Percentiles rank a stretch among this genome's conserved stretches.
These are phyloP conservation scores for Trinorchestia longiramus DNA, from an alignment of 1,140 invertebrate genomes.

Conservation along the genomic window DNA sequence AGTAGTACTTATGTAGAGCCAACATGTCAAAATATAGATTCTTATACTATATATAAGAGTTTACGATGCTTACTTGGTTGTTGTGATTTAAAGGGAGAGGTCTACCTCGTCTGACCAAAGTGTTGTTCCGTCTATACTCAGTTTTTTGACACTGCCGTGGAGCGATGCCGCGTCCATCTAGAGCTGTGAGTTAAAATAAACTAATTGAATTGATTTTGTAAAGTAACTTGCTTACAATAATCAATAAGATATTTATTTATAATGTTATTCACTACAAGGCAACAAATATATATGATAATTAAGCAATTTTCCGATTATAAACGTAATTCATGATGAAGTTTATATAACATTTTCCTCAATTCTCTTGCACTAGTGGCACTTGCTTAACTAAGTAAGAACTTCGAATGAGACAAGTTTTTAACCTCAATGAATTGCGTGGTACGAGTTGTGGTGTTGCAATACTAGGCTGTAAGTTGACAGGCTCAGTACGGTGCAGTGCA, in stretches of 20 bases:
- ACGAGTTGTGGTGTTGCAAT: too few species aligned
- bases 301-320: not conserved
- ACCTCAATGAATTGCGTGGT: too few species aligned
- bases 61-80: slow-evolving; percentile 42
- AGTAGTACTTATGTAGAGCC: not conserved
- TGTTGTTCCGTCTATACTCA: slow-evolving; percentile 57
- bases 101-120: not conserved
- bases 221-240: not conserved
- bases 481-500: too few species aligned
- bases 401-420: not conserved
- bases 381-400: not conserved
- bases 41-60: not conserved
- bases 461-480: too few species aligned
- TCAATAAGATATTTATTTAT: not conserved
- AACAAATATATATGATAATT: not conserved
- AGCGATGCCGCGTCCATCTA: slow-evolving; percentile 64
- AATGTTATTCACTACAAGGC: not conserved
- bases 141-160: slow-evolving; percentile 61
- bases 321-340: not conserved
- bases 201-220: not conserved
- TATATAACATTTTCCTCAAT: not conserved
- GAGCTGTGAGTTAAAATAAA: slow-evolving; percentile 62
- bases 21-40: not conserved
- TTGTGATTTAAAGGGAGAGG: slow-evolving; percentile 59
- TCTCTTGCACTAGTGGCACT: not conserved